Evolutionary conservation across 2,113 vertebrate species (phyloP).

Genomic region (Pelusios castaneus): DNA sequence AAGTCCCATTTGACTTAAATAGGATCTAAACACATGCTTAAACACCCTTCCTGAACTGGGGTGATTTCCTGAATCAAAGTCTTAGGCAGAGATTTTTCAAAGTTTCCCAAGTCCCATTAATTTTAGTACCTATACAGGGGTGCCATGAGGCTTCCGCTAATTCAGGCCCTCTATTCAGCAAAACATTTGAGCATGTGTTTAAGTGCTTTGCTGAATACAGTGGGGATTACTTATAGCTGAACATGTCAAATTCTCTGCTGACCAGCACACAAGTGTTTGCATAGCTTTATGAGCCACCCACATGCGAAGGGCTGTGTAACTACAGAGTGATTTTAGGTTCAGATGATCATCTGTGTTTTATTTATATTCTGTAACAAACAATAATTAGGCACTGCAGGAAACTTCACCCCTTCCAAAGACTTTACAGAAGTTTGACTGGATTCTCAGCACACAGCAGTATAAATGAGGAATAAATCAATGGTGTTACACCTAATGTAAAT

Average conservation of each 20-base stretch:
- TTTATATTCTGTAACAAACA: not conserved
- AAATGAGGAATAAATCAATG: not conserved
- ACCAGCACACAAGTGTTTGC: not conserved
- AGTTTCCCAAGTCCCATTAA: not conserved
- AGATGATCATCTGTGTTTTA: not conserved
- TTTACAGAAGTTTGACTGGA: not conserved
- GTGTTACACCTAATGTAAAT: not conserved
- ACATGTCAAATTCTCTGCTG: not conserved
- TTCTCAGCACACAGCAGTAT: not conserved
- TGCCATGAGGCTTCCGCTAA: not conserved
- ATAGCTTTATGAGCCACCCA: not conserved
- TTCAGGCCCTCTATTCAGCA: not conserved
- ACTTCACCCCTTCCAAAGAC: not conserved
- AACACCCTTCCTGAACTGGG: not conserved
- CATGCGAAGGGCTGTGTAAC: not conserved
- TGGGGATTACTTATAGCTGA: not conserved
- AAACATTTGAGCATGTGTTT: not conserved
- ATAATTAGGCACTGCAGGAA: not conserved
- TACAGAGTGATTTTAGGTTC: not conserved
- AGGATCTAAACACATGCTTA: not conserved
- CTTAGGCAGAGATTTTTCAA: accelerated
- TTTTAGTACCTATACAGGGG: not conserved
- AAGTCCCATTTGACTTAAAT: not conserved
- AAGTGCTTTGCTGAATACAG: not conserved
- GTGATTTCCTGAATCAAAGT: not conserved